Conservation (phyloP, 1,140 invertebrate genomes). For the Zophobas atratus region DNA sequence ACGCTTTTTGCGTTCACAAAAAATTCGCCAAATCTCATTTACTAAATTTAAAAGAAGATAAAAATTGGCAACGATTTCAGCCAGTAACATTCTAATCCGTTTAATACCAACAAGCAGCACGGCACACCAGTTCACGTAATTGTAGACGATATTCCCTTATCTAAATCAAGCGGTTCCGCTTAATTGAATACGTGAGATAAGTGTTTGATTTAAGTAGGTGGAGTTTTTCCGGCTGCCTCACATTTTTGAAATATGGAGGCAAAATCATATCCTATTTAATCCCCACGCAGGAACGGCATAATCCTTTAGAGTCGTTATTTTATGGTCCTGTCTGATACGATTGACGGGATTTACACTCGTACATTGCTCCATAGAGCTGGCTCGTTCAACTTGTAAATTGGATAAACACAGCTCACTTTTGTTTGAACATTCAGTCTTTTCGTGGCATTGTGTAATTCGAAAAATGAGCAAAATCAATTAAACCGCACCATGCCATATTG, state of each 20-base stretch:
- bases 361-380: background rate
- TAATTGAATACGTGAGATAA: conserved; percentile 35
- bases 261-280: background rate
- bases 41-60: background rate
- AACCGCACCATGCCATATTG: background rate
- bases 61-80: conserved; percentile 1
- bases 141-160: conserved; percentile 4
- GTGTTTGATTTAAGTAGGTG: conserved; percentile 18
- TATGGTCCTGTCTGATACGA: conserved; percentile 12
- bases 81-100: background rate
- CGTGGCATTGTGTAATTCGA: too few species aligned
- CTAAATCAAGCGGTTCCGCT: conserved; percentile 8
- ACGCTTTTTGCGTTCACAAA: too few species aligned
- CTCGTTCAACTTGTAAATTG: conserved; percentile 22
- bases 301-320: conserved; percentile 21
- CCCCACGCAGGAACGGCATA: background rate
- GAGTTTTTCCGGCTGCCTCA: background rate
- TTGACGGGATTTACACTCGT: conserved; percentile 20
- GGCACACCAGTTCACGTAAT: conserved; percentile 8
- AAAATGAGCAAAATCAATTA: background rate
- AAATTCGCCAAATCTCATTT: too few species aligned
- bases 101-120: background rate
- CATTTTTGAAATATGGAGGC: background rate
- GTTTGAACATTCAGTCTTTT: background rate
- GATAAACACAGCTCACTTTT: conserved; percentile 2